Evolutionary conservation across 1,140 invertebrate species (phyloP), one percentile per base, ranked within the genome.

Genomic region (Macrosteles quadrilineatus): DNA sequence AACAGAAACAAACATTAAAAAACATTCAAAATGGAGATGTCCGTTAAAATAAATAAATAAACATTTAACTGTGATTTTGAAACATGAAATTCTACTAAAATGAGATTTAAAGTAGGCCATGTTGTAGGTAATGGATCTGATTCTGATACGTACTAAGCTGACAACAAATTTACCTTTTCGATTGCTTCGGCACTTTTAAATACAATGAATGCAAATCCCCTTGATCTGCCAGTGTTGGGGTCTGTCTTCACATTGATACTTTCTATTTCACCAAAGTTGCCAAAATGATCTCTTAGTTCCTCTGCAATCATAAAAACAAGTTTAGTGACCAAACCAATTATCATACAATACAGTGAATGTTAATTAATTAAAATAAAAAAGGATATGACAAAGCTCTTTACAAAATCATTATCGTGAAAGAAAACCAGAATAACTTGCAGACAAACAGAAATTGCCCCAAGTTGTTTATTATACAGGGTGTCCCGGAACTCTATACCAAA

Each of bases 141-240:
- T n/a, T n/a, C n/a, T n/a, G n/a, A n/a, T n/a, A n/a, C n/a, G n/a
- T n/a, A n/a, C n/a, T n/a, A n/a, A n/a, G n/a, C n/a, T n/a, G n/a
- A n/a, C n/a, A n/a, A n/a, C n/a, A n/a, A n/a, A n/a, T n/a, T 78
- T 80, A 96, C 94, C 85, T 95, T 95, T 74, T 97, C 95, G 69
- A 98, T 90, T 50, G 93, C 90, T 77, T 95, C 92, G 68, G 93
- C 88, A 70, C 87, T 85, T 73, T 92, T 91, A 81, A 97, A 98
- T 23, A 97, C 95, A 76, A 98, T 96, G 79, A 91, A 91, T 23
- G 87, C 88, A 78, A 91, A 90, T 11, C 88, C 88, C 76, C 89
- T 79, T 2, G 86, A 86, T 68, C 86, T 77, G 32, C 87, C 86
- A 68, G 87, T 88, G 64, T 84, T 84, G 0, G 86, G 85, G 75